Conservation (phyloP, 2,797 vertebrate species). For the Microctenopoma steveboyesi region DNA sequence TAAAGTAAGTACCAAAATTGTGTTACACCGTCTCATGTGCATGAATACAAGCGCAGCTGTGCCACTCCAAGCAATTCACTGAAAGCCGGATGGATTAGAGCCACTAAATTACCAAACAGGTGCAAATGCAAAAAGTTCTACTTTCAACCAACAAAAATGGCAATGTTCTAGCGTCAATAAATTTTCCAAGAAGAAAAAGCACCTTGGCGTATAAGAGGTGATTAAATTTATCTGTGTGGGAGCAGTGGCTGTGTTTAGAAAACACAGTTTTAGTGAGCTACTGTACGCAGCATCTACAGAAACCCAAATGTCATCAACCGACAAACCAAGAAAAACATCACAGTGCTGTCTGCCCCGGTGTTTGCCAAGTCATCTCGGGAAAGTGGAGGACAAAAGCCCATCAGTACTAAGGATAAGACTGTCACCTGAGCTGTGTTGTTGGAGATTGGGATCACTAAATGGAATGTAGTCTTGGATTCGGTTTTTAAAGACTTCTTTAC, state of each 20-base stretch:
- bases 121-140: slow-evolving; percentile 26
- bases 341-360: not conserved
- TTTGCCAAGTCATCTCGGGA: slow-evolving; percentile 5
- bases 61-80: slow-evolving; percentile 12
- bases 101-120: slow-evolving; percentile 31
- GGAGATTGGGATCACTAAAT: too few species aligned
- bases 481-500: not conserved
- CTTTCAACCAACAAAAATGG: slow-evolving; percentile 12
- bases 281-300: slow-evolving; percentile 16
- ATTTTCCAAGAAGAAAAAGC: slow-evolving; percentile 18
- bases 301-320: slow-evolving; percentile 32
- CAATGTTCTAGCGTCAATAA: not conserved
- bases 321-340: slow-evolving; percentile 13
- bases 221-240: slow-evolving; percentile 13
- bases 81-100: slow-evolving; percentile 21
- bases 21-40: not conserved
- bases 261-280: slow-evolving; percentile 23
- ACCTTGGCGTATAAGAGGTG: slow-evolving; percentile 7
- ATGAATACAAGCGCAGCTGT: slow-evolving; percentile 32
- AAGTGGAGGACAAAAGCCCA: slow-evolving; percentile 1
- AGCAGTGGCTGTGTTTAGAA: slow-evolving; percentile 10
- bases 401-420: slow-evolving; percentile 3
- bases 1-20: not conserved
- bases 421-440: not conserved
- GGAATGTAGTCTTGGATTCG: not conserved